These are phyloP conservation scores for Montipora foliosa DNA, from an alignment of 64 coral and sea anemone genomes.

Conservation along the genomic window DNA sequence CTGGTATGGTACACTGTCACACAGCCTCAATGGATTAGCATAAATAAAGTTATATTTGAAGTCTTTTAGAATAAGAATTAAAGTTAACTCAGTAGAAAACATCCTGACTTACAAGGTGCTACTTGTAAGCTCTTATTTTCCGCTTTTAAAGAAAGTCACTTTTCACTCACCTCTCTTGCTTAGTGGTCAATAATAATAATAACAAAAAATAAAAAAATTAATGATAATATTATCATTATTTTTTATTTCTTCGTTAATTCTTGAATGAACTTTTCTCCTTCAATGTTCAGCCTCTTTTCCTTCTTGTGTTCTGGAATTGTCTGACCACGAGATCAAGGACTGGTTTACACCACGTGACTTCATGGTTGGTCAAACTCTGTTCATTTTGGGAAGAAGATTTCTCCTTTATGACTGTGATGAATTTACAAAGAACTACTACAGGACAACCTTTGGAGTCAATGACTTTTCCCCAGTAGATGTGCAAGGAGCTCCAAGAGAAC, in stretches of 20 bases:
- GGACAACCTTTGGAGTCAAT: constrained; percentile 80
- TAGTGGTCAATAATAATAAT: no score
- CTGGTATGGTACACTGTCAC: no score
- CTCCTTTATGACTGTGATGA: constrained; percentile 94
- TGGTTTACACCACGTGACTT: constrained; percentile 97
- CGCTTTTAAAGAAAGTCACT: no score
- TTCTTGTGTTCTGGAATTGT: constrained; percentile 91
- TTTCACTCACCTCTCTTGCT: no score
- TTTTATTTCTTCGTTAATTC: neutral
- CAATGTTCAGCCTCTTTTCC: constrained; percentile 87
- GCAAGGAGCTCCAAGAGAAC: constrained; percentile 58
- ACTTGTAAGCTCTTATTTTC: no score
- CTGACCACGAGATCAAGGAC: constrained; percentile 96
- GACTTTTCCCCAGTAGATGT: constrained; percentile 83
- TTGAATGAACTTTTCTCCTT: neutral
- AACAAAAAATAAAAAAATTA: no score
- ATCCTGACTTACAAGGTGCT: no score
- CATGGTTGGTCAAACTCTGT: constrained; percentile 90
- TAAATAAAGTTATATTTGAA: no score
- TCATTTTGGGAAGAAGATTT: constrained; percentile 92
- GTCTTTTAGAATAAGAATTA: no score
- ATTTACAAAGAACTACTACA: constrained; percentile 94
- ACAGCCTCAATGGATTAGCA: no score
- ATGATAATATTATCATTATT: no score
- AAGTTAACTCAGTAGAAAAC: no score